Conservation (phyloP, 2,797 vertebrate genomes). For the Pseudomugil tenellus region DNA sequence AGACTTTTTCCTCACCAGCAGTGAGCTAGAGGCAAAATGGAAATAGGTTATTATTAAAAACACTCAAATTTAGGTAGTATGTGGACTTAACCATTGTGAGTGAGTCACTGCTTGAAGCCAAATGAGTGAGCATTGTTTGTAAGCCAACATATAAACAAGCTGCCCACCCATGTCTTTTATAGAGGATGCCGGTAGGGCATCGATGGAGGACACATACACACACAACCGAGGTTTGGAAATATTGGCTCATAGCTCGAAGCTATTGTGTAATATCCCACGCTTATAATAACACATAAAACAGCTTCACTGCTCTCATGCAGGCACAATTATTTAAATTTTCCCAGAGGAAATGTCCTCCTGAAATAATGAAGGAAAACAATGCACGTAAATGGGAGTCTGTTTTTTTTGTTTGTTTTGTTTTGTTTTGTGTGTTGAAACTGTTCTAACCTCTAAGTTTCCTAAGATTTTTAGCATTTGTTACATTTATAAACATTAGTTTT, state of each 20-base stretch:
- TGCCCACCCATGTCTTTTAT: constrained; percentile 80
- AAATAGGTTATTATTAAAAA: constrained; percentile 66
- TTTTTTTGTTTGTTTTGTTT: too few relatives aligned
- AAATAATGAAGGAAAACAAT: constrained; percentile 51
- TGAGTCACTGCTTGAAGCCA: constrained; percentile 48
- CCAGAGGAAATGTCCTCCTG: constrained; percentile 42
- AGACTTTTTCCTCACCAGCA: constrained; percentile 44
- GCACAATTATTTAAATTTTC: constrained; percentile 54
- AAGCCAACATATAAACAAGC: constrained; percentile 59
- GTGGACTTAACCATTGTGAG: constrained; percentile 44
- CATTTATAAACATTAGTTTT: neutral
- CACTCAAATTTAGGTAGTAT: constrained; percentile 47
- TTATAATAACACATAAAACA: constrained; percentile 72
- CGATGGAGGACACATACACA: constrained; percentile 41
- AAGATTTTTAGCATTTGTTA: constrained; percentile 5
- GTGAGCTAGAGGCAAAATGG: constrained; percentile 57
- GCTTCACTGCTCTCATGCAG: constrained; percentile 57
- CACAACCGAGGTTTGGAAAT: constrained; percentile 39
- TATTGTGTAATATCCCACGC: constrained; percentile 45
- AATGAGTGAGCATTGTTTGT: constrained; percentile 60
- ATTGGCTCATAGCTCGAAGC: constrained; percentile 45
- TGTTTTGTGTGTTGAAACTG: neutral
- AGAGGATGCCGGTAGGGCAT: constrained; percentile 57
- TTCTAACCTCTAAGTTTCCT: constrained; percentile 2
- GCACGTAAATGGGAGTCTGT: constrained; percentile 22